phyloP scores from a whole-genome alignment of 1,140 invertebrate species.

The Lethrus apterus region DNA sequence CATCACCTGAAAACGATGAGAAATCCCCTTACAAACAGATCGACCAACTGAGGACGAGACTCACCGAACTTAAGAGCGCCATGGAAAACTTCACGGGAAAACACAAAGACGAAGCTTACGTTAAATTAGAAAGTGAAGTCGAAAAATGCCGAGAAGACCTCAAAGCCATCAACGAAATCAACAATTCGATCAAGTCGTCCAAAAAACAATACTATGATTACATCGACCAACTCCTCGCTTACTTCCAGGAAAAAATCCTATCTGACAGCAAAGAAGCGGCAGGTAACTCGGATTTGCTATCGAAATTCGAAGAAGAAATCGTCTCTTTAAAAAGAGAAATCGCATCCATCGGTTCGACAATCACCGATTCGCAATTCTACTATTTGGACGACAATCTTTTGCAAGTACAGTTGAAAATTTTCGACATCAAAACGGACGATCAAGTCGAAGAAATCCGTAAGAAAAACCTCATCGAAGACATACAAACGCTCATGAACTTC shows the following conservation, averaged over 20 bases:
- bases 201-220: conserved; percentile 8
- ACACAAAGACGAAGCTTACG: conserved; percentile 1
- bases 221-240: neutral
- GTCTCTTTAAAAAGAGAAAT: no score
- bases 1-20: neutral
- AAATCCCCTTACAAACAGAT: conserved; percentile 1
- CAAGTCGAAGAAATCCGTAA: no score
- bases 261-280: no score
- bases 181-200: neutral
- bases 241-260: conserved; percentile 10
- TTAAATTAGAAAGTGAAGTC: neutral
- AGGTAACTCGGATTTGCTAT: no score
- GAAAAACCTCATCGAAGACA: no score
- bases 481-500: no score
- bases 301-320: no score
- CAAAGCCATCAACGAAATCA: conserved; percentile 2
- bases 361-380: no score
- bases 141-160: neutral
- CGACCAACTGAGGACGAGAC: neutral
- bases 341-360: no score
- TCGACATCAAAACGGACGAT: no score
- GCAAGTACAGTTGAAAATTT: no score
- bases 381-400: no score
- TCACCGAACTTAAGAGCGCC: neutral
- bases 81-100: neutral